Evolutionary conservation across 1,140 invertebrate genomes (phyloP), one percentile per base, ranked within the genome.

Genomic region (Halictus rubicundus): DNA sequence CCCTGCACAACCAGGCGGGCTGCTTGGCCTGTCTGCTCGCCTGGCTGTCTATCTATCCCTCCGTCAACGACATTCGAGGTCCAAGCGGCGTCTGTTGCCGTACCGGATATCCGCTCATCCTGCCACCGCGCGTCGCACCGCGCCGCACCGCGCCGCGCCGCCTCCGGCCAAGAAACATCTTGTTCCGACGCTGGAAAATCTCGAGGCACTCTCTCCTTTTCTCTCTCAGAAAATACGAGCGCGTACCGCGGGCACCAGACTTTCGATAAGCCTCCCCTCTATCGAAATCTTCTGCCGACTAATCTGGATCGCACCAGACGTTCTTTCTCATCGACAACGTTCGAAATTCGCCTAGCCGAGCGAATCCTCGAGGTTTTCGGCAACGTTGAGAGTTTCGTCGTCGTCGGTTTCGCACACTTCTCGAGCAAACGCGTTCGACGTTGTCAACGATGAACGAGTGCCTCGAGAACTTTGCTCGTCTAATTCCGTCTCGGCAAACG

Each of bases 41-140:
- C 46, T 49, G 49, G n/a, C 68, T 61, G 42, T 70, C 68, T 59
- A 60, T 73, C 61, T 42, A 9, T 66, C 46, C 64, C 60, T 63
- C 65, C 69, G 60, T 82, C 75, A 78, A 78, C 65, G 78, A 77
- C 70, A 74, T 61, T 70, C 77, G 72, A 81, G 68, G 73, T 87
- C 86, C 82, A 84, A 76, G 78, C 78, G 84, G 82, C 88, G 80
- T 88, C 79, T 87, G 87, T 84, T 82, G 74, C 78, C 72, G 23
- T 84, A 90, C 91, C 91, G 91, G 91, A 92, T 92, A 91, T 92
- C 91, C 91, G 91, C 75, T 90, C 84, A 88, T 83, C 89, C 87
- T 88, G 83, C 88, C 87, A 32, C 32, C 32, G 32, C n/a, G n/a
- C n/a, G n/a, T n/a, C n/a, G n/a, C 32, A 32, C 32, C 32, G 32